phyloP scores from a whole-genome alignment of 2,888 invertebrate species.

The Nomada fabriciana region DNA sequence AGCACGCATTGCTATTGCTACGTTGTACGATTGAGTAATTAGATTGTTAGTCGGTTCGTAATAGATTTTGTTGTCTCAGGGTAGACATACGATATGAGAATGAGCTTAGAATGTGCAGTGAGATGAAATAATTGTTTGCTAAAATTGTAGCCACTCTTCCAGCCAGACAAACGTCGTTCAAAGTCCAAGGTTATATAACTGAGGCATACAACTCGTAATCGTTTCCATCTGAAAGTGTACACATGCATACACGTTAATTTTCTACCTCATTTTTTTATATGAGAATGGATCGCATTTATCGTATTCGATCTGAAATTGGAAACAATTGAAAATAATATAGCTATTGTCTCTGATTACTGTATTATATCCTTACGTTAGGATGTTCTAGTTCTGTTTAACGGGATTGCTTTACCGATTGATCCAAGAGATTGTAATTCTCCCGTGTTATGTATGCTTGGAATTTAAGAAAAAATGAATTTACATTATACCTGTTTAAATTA shows the following conservation, averaged over 20 bases:
- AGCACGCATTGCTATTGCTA: background rate
- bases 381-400: background rate
- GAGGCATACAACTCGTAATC: conserved; percentile 29
- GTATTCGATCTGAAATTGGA: background rate
- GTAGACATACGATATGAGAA: background rate
- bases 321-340: background rate
- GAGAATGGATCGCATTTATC: background rate
- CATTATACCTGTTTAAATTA: background rate
- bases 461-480: background rate
- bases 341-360: background rate
- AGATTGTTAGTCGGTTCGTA: background rate
- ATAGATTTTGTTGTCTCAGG: background rate
- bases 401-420: background rate
- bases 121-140: conserved; percentile 61
- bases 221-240: conserved; percentile 10
- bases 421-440: background rate
- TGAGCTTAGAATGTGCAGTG: conserved; percentile 22
- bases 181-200: conserved; percentile 66
- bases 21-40: background rate
- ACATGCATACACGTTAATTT: background rate
- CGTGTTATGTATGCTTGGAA: background rate
- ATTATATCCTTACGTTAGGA: too few species aligned
- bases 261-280: background rate
- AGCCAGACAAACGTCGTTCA: conserved; percentile 50
- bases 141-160: conserved; percentile 56